Conservation (phyloP, 2,888 invertebrate genomes). For the Pyrrhia umbra region DNA sequence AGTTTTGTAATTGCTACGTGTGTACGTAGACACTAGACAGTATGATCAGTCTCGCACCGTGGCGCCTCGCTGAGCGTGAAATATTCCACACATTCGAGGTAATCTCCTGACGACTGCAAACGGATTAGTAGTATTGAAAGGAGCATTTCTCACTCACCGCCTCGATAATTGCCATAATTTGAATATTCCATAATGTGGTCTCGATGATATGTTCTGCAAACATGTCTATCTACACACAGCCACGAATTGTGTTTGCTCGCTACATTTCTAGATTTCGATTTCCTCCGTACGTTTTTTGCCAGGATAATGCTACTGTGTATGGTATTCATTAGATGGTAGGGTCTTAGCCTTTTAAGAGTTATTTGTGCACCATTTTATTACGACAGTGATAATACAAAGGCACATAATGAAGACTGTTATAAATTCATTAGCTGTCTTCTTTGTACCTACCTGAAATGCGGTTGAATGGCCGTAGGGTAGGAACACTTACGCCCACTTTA, state of each 20-base stretch:
- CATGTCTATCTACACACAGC: constrained; percentile 59
- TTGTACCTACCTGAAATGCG: constrained; percentile 19
- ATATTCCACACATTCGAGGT: constrained; percentile 58
- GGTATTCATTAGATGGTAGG: constrained; percentile 61
- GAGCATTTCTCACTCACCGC: constrained; percentile 55
- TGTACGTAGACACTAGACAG: constrained; percentile 42
- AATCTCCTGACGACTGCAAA: constrained; percentile 53
- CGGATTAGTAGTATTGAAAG: constrained; percentile 53
- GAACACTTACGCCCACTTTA: constrained; percentile 5
- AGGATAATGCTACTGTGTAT: constrained; percentile 60
- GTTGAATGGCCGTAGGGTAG: constrained; percentile 48
- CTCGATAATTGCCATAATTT: constrained; percentile 76
- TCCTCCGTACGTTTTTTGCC: constrained; percentile 64
- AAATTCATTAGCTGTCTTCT: constrained; percentile 27
- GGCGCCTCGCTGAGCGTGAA: constrained; percentile 66
- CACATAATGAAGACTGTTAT: constrained; percentile 52
- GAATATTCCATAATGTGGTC: constrained; percentile 69
- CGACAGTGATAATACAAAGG: constrained; percentile 61
- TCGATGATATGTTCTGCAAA: constrained; percentile 70
- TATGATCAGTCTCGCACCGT: constrained; percentile 65
- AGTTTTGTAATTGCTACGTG: constrained; percentile 12
- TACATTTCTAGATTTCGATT: constrained; percentile 69
- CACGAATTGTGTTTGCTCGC: constrained; percentile 69
- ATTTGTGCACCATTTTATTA: constrained; percentile 67
- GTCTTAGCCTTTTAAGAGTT: constrained; percentile 57